Evolutionary conservation across 2,113 vertebrate genomes (phyloP).

Genomic region (Chaenogobius annularis): DNA sequence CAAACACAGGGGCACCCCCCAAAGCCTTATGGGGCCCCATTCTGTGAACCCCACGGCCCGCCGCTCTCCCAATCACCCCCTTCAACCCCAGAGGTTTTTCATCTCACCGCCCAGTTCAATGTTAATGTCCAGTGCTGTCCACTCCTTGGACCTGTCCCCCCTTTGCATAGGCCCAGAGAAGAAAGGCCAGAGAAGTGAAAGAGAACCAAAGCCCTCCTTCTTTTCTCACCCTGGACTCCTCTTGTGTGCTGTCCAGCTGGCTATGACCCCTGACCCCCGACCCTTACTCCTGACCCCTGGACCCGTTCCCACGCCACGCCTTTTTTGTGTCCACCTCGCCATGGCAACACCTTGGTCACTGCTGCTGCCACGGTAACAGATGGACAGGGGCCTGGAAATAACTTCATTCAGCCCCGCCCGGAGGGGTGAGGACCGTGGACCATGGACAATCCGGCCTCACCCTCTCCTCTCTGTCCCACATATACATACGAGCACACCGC

Average conservation of each 20-base stretch:
- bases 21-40: constrained; percentile 47
- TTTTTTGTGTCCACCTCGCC: constrained; percentile 77
- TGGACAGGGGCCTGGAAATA: constrained; percentile 79
- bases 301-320: constrained; percentile 83
- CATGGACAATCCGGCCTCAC: constrained; percentile 64
- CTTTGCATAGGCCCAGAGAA: constrained; percentile 41
- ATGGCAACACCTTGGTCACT: constrained; percentile 77
- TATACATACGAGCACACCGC: constrained; percentile 19
- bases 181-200: constrained; percentile 51
- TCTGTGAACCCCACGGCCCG: constrained; percentile 35
- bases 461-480: constrained; percentile 13
- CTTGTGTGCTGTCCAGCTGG: constrained; percentile 83
- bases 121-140: constrained; percentile 77
- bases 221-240: constrained; percentile 80
- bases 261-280: constrained; percentile 77
- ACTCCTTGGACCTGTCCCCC: constrained; percentile 58
- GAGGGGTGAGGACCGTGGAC: constrained; percentile 51
- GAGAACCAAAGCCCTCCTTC: constrained; percentile 61
- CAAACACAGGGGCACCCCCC: constrained; percentile 47
- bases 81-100: constrained; percentile 33
- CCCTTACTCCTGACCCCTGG: constrained; percentile 81
- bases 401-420: constrained; percentile 72
- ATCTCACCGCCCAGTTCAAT: constrained; percentile 76
- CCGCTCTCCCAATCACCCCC: constrained; percentile 21
- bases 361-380: constrained; percentile 82